Evolutionary conservation across 1,140 invertebrate species (phyloP), one percentile per base, ranked within the genome.

Genomic region (Drosophila sp.): DNA sequence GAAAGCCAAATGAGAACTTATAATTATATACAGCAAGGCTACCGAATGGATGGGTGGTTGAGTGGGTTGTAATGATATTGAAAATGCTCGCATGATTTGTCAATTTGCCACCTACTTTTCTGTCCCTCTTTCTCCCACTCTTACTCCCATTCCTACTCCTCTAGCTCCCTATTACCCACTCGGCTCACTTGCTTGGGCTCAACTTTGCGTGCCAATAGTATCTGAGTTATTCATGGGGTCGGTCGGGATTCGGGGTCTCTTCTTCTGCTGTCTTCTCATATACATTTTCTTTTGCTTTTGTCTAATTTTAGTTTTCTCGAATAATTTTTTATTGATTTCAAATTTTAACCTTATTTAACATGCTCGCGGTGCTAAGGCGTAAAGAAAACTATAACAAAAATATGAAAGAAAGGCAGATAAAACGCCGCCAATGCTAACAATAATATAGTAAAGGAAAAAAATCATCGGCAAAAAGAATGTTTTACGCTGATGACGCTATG

Each of bases 281-380:
- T 74, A 66, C 76, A 77, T 80, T 58, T 80, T 58, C 55, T 71
- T 1, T 58, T n/a, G 17, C 32, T 40, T 66, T 76, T 17, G 17
- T 17, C 85, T 89, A 89, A 84, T 84, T 89, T 89, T 89, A 89
- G 84, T 84, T 80, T 77, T 79, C 74, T 84, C 76, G 69, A 84
- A 89, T 89, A 84, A 89, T 80, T 84, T 89, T 89, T 89, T 89
- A 89, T 89, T 90, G 84, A 89, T 89, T 89, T 89, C 80, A 89
- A 89, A 84, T 89, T 85, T 90, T 84, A 89, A 89, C 85, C 84
- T 87, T 87, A 89, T 87, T 87, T 84, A 70, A 87, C 77, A 74
- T 76, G 67, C 72, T 69, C 30, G 60, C 70, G 66, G 17, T 17
- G 17, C 17, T 38, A 61, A 38, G 54, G 58, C 66, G 50, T 60